Conservation (phyloP, 2,888 invertebrate species). For the Quadriops clusia region DNA sequence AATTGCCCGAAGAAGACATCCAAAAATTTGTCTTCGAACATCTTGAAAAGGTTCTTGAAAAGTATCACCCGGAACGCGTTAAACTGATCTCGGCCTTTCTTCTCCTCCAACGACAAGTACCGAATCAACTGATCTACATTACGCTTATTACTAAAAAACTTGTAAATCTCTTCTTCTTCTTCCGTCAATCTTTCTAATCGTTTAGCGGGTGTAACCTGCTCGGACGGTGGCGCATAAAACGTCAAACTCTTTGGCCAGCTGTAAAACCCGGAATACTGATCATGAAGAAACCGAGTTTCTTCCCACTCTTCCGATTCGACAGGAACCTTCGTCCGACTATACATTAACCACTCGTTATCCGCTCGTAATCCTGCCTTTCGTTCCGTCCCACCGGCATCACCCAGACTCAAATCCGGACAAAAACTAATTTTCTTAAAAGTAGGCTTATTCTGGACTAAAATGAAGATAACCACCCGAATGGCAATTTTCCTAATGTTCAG, state of each 20-base stretch:
- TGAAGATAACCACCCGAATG: constrained; percentile 46
- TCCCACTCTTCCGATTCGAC: constrained; percentile 63
- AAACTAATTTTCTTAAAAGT: constrained; percentile 47
- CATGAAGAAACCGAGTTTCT: constrained; percentile 54
- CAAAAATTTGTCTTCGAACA: constrained; percentile 58
- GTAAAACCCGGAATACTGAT: constrained; percentile 46
- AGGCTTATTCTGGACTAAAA: constrained; percentile 62
- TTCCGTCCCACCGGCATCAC: too few species aligned
- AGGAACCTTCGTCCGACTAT: constrained; percentile 48
- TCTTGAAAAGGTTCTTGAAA: constrained; percentile 56
- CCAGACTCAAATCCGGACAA: constrained; percentile 44
- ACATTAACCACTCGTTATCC: constrained; percentile 67
- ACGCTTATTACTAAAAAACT: constrained; percentile 52
- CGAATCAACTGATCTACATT: constrained; percentile 59
- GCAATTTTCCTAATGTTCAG: constrained; percentile 66
- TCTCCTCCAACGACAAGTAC: constrained; percentile 71
- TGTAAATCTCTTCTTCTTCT: constrained; percentile 51
- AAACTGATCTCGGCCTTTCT: constrained; percentile 76
- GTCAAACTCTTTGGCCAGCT: constrained; percentile 42
- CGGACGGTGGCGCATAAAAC: constrained; percentile 51
- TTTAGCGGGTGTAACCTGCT: constrained; percentile 41
- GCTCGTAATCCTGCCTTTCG: constrained; percentile 52
- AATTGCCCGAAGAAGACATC: constrained; percentile 53
- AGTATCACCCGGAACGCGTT: constrained; percentile 45
- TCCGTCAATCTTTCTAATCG: constrained; percentile 48